These are phyloP conservation scores for Phyllostomus discolor DNA, from an alignment of 2,113 vertebrate species.

Conservation along the genomic window DNA sequence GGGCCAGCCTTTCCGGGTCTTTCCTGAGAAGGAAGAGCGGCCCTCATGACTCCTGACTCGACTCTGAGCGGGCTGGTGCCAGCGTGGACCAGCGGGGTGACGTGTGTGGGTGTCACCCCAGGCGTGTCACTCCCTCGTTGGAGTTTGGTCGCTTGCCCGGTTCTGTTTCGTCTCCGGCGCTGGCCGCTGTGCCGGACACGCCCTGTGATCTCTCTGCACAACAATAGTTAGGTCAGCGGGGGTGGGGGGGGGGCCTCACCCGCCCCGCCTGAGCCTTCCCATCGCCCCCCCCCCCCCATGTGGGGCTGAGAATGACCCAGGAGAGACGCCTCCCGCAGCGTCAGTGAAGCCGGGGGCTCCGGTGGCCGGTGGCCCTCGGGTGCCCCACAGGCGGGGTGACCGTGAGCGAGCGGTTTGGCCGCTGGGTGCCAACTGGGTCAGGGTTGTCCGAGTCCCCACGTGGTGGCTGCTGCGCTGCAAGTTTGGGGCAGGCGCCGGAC, in stretches of 20 bases:
- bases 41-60: rapidly evolving
- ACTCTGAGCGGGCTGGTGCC: not conserved
- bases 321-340: too few species aligned
- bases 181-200: not conserved
- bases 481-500: not conserved
- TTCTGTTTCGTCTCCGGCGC: not conserved
- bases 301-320: too few species aligned
- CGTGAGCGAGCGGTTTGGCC: not conserved
- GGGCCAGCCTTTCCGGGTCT: rapidly evolving
- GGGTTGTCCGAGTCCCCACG: rapidly evolving
- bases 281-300: too few species aligned
- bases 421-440: rapidly evolving
- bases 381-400: too few species aligned
- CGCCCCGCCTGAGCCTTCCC: too few species aligned
- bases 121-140: not conserved
- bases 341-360: too few species aligned
- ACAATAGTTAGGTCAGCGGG: not conserved
- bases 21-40: too few species aligned
- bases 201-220: not conserved
- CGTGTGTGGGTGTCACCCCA: too few species aligned
- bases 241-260: too few species aligned
- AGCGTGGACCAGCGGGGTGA: not conserved
- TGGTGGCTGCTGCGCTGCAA: rapidly evolving
- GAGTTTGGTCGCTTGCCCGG: not conserved
- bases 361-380: too few species aligned